phyloP scores from a whole-genome alignment of 2,888 invertebrate species.

The Stenurella melanura region DNA sequence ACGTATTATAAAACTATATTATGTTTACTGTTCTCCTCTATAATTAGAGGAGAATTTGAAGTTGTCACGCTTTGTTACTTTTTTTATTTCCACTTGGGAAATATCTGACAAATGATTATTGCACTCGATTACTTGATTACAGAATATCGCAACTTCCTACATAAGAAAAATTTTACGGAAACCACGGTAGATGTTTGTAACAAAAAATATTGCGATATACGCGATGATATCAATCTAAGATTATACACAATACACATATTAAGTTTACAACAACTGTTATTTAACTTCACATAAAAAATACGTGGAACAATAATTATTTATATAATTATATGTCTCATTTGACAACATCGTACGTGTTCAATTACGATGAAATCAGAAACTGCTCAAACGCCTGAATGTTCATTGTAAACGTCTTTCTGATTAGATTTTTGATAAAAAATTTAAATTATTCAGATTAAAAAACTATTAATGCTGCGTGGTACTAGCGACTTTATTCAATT shows the following conservation, averaged over 20 bases:
- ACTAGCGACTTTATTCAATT: not conserved
- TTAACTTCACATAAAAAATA: slow-evolving; percentile 31
- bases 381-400: not conserved
- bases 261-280: slow-evolving; percentile 39
- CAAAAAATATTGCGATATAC: slow-evolving; percentile 35
- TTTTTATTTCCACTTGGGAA: slow-evolving; percentile 57
- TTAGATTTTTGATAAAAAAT: not conserved
- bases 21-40: slow-evolving; percentile 62
- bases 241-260: slow-evolving; percentile 31
- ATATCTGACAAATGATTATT: slow-evolving; percentile 59
- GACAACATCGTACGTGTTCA: slow-evolving; percentile 29
- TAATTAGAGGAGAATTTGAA: slow-evolving; percentile 63
- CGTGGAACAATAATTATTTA: slow-evolving; percentile 23
- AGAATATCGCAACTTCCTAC: slow-evolving; percentile 54
- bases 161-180: slow-evolving; percentile 48
- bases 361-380: not conserved
- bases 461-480: not conserved
- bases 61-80: slow-evolving; percentile 64
- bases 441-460: not conserved
- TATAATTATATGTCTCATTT: slow-evolving; percentile 29
- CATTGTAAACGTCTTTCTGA: slow-evolving; percentile 1
- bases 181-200: slow-evolving; percentile 22
- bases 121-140: slow-evolving; percentile 53
- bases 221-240: slow-evolving; percentile 33
- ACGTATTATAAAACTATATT: slow-evolving; percentile 67